Percentiles rank a stretch among this genome's conserved stretches.
Conservation (phyloP, 1,140 invertebrate species). For the Leptonema lineaticorne region DNA sequence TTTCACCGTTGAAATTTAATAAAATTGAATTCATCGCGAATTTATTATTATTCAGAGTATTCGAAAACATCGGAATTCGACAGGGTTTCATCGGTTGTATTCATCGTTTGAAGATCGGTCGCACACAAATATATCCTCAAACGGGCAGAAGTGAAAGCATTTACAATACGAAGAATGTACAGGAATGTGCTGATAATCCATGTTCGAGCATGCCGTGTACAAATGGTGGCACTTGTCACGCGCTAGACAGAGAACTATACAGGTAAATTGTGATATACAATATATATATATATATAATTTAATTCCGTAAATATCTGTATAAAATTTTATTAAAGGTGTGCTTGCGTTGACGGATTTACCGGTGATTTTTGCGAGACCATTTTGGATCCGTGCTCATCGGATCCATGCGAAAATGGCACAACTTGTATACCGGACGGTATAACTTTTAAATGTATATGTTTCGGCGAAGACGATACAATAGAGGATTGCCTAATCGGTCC, state of each 20-base stretch:
- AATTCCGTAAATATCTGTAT: too few relatives aligned
- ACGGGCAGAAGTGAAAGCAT: slow-evolving; percentile 48
- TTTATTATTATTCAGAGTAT: slow-evolving; percentile 62
- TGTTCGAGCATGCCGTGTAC: slow-evolving; percentile 76
- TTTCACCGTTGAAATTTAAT: neutral
- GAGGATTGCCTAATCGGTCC: slow-evolving; percentile 35
- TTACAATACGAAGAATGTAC: slow-evolving; percentile 55
- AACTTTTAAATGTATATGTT: slow-evolving; percentile 31
- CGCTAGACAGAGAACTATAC: slow-evolving; percentile 57
- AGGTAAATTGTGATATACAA: slow-evolving; percentile 18
- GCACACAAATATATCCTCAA: slow-evolving; percentile 67
- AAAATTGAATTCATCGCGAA: neutral
- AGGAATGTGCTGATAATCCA: slow-evolving; percentile 73
- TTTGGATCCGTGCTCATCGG: slow-evolving; percentile 65
- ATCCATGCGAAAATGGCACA: slow-evolving; percentile 67
- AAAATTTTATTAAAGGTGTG: slow-evolving; percentile 29
- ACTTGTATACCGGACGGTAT: slow-evolving; percentile 58
- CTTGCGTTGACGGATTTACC: slow-evolving; percentile 35
- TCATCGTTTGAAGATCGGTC: slow-evolving; percentile 72
- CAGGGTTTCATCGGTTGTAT: slow-evolving; percentile 85
- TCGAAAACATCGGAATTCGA: slow-evolving; percentile 80
- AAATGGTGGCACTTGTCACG: slow-evolving; percentile 78
- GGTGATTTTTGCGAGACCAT: slow-evolving; percentile 38
- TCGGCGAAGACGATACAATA: slow-evolving; percentile 21
- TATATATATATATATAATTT: too few relatives aligned